Conservation (phyloP, 1,140 invertebrate genomes). For the Panagrolaimus sp. region DNA sequence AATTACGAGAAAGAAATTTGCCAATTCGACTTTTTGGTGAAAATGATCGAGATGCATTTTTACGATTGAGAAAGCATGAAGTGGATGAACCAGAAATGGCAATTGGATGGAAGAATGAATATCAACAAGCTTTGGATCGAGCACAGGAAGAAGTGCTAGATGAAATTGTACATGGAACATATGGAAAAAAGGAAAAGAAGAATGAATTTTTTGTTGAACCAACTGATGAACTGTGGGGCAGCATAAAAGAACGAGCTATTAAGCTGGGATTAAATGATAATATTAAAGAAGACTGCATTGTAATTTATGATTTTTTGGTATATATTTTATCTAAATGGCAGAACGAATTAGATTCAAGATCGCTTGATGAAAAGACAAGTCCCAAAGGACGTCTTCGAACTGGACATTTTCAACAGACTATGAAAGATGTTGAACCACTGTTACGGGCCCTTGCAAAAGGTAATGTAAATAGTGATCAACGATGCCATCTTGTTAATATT, state of each 20-base stretch:
- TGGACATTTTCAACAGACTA: slow-evolving; percentile 52
- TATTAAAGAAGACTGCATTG: slow-evolving; percentile 30
- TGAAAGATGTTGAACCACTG: slow-evolving; percentile 48
- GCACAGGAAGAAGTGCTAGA: slow-evolving; percentile 61
- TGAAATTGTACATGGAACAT: slow-evolving; percentile 58
- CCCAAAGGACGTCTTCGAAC: slow-evolving; percentile 66
- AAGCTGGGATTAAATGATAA: slow-evolving; percentile 21
- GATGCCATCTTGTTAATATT: slow-evolving; percentile 50
- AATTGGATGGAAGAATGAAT: slow-evolving; percentile 80
- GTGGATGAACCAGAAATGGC: slow-evolving; percentile 89
- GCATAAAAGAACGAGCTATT: slow-evolving; percentile 37
- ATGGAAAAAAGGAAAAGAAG: slow-evolving; percentile 73
- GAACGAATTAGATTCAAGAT: slow-evolving; percentile 75
- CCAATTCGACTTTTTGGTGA: slow-evolving; percentile 69
- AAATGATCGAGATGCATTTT: slow-evolving; percentile 79
- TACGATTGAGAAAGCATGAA: slow-evolving; percentile 79
- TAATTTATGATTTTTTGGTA: slow-evolving; percentile 60
- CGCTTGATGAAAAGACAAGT: slow-evolving; percentile 74
- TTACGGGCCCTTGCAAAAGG: slow-evolving; percentile 39
- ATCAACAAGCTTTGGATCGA: slow-evolving; percentile 89
- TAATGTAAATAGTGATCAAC: slow-evolving; percentile 46
- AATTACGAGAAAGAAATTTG: background rate
- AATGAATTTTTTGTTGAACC: slow-evolving; percentile 71
- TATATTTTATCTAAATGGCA: slow-evolving; percentile 88
- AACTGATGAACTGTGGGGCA: slow-evolving; percentile 35